Evolutionary conservation across 1,140 invertebrate species (phyloP).

Genomic region (Dendrolimus kikuchii): DNA sequence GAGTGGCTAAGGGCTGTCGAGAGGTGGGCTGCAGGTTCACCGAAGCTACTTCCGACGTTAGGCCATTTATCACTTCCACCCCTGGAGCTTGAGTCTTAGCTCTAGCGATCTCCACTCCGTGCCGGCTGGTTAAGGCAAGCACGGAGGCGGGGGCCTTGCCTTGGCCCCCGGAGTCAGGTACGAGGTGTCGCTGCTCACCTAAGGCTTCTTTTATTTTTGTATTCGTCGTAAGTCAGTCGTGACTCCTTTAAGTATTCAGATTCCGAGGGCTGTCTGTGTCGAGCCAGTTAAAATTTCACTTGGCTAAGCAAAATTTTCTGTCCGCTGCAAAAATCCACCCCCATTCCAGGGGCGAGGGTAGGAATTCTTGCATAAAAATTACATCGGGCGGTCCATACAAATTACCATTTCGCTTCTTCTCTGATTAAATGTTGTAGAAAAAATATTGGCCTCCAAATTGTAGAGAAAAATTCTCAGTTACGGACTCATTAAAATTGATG

Average conservation of each 20-base stretch:
- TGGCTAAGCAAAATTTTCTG: slow-evolving; percentile 71
- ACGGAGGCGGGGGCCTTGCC: too few relatives aligned
- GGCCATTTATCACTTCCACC: too few relatives aligned
- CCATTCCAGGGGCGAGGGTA: slow-evolving; percentile 57
- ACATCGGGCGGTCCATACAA: slow-evolving; percentile 71
- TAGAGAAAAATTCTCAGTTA: slow-evolving; percentile 66
- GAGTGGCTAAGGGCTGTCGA: too few relatives aligned
- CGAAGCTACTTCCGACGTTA: too few relatives aligned
- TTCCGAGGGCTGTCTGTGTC: slow-evolving; percentile 63
- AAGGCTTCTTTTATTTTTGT: too few relatives aligned
- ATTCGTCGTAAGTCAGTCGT: too few relatives aligned
- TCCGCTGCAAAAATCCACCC: slow-evolving; percentile 68
- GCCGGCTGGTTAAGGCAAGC: too few relatives aligned
- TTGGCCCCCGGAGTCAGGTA: too few relatives aligned
- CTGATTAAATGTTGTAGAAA: slow-evolving; percentile 72
- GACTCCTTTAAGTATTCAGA: slow-evolving; percentile 61
- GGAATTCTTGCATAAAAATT: slow-evolving; percentile 71
- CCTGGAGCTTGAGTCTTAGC: too few relatives aligned
- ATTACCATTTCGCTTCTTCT: slow-evolving; percentile 71
- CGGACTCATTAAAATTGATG: slow-evolving; percentile 69
- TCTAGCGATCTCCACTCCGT: too few relatives aligned
- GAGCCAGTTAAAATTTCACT: slow-evolving; percentile 71
- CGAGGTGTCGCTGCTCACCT: too few relatives aligned
- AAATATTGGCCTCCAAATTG: slow-evolving; percentile 69
- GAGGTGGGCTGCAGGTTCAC: too few relatives aligned